Evolutionary conservation across 53 echinoderm and acorn worm genomes (phyloP).

Genomic region (Mesocentrotus franciscanus): DNA sequence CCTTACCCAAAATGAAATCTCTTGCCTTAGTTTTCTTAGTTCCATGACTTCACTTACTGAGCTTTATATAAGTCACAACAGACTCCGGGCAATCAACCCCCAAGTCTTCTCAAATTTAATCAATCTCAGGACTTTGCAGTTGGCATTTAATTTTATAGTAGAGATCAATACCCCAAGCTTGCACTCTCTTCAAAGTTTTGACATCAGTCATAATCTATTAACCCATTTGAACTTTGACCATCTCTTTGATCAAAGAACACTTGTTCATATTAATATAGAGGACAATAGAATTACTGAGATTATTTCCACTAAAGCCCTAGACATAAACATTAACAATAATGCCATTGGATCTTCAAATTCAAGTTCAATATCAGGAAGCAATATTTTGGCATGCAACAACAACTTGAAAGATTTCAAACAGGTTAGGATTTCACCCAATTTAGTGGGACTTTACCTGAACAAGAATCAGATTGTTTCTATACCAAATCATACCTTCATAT

Average conservation of each 20-base stretch:
- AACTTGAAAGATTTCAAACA: background rate
- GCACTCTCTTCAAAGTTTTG: background rate
- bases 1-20: background rate
- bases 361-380: background rate
- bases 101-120: background rate
- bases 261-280: background rate
- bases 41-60: background rate
- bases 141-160: background rate
- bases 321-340: background rate
- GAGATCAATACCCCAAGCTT: background rate
- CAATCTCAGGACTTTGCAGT: background rate
- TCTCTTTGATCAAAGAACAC: background rate
- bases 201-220: background rate
- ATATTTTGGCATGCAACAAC: background rate
- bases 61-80: background rate
- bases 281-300: background rate
- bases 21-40: background rate
- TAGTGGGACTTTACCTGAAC: background rate
- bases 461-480: background rate
- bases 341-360: background rate
- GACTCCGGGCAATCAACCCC: background rate
- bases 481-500: background rate
- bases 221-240: background rate
- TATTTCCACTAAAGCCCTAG: background rate
- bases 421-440: background rate